Evolutionary conservation across 2,113 vertebrate genomes (phyloP).

Genomic region (Nesoenas mayeri): DNA sequence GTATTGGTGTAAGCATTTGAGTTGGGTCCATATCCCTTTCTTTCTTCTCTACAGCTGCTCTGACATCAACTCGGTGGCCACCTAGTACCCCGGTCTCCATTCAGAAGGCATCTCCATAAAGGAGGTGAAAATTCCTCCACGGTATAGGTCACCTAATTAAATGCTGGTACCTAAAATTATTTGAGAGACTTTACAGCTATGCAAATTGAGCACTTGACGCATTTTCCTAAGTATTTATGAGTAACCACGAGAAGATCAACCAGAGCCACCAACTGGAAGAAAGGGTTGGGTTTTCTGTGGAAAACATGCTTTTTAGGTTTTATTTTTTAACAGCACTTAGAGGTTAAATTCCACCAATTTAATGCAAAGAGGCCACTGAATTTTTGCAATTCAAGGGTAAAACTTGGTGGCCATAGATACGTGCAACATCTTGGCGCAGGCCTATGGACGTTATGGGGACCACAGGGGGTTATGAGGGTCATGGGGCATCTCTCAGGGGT

Average conservation of each 20-base stretch:
- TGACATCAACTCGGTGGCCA: background rate
- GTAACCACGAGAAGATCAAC: background rate
- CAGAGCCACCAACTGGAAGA: background rate
- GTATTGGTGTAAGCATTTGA: background rate
- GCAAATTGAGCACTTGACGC: constrained; percentile 48
- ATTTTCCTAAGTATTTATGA: constrained; percentile 50
- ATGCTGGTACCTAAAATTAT: constrained; percentile 53
- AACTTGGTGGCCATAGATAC: accelerated
- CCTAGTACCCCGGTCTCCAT: background rate
- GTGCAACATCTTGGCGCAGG: background rate
- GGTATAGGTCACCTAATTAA: constrained; percentile 54
- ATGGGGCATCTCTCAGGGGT: background rate
- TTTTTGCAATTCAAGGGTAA: background rate
- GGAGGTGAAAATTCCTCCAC: background rate
- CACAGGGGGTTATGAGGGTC: accelerated
- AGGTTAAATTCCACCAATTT: background rate
- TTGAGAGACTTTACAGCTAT: constrained; percentile 54
- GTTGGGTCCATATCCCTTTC: background rate
- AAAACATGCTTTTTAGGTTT: background rate
- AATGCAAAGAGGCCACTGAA: background rate
- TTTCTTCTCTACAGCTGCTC: background rate
- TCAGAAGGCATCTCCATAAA: background rate
- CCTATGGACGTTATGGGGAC: background rate
- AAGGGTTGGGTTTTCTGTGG: background rate
- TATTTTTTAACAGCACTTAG: background rate